Evolutionary conservation across 2,888 invertebrate species (phyloP), one percentile per base, ranked within the genome.

Genomic region (Chaitophorus viminalis): DNA sequence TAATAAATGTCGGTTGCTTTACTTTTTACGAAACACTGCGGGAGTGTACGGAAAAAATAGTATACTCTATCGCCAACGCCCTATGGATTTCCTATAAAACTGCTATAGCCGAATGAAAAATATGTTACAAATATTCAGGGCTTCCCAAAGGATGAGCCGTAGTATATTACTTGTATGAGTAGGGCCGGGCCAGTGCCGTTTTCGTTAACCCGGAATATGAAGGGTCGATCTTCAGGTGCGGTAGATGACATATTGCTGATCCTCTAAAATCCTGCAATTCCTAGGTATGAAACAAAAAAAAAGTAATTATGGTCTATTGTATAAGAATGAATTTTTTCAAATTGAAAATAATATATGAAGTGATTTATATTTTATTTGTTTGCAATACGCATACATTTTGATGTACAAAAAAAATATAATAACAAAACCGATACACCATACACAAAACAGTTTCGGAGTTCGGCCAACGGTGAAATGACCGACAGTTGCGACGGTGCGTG

Each of bases 131-230:
- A 21, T 6, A 60, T 60, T 65, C 60, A 83, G 74, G 54, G 74
- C 54, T 83, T 83, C 83, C 18, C 74, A 83, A 54, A 83, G 3
- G n/a, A n/a, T 33, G 29, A 6, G 39, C 9, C 17, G 39, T n/a
- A 21, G 60, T 25, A 25, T 11, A 54, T 60, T 93, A 95, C 95
- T 94, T 95, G 95, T 76, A 94, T 92, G 81, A 95, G 93, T 76
- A 95, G 92, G 91, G 94, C 94, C n/a, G 95, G 95, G 90, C 95
- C 95, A 79, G 93, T 93, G 46, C 95, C 95, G 90, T 94, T 95
- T 90, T 95, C 95, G 91, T 95, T 95, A 89, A 95, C 92, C 89
- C 95, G 93, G 91, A 95, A 95, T 90, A 95, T 93, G 91, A 95
- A 95, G 70, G 95, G 95, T 89, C 94, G 95, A 90, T 94, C 94